Evolutionary conservation across 2,888 invertebrate genomes (phyloP).

Genomic region (Oscheius sp.): DNA sequence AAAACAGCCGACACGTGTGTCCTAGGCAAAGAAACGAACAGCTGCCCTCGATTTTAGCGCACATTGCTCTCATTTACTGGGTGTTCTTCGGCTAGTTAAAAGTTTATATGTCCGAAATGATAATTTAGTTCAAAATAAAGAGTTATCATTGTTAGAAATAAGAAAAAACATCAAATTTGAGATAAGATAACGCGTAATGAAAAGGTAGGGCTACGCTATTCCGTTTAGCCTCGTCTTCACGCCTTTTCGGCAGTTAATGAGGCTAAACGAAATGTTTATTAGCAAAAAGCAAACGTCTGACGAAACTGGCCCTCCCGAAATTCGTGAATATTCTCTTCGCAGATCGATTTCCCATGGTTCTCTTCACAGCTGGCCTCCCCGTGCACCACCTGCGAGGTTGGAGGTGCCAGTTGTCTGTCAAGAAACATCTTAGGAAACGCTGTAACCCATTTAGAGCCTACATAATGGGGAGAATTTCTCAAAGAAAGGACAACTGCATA

Average conservation of each 20-base stretch:
- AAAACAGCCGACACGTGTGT: background rate
- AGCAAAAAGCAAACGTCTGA: conserved; percentile 2
- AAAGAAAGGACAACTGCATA: background rate
- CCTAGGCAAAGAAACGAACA: conserved; percentile 14
- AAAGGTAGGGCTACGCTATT: no score
- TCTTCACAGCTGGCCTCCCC: conserved; percentile 12
- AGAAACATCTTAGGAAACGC: background rate
- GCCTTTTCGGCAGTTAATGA: background rate
- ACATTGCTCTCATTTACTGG: conserved; percentile 17
- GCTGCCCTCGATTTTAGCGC: conserved; percentile 23
- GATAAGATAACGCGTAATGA: no score
- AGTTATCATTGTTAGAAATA: background rate
- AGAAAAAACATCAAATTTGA: background rate
- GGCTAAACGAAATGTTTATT: background rate
- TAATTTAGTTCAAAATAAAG: background rate
- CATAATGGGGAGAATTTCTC: background rate
- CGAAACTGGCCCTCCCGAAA: background rate
- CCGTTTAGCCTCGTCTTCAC: no score
- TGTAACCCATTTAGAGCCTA: conserved; percentile 7
- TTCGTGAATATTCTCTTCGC: background rate
- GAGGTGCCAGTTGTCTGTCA: conserved; percentile 26
- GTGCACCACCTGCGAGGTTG: conserved; percentile 22
- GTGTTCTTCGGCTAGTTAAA: conserved; percentile 10
- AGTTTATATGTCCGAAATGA: background rate
- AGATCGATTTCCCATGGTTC: conserved; percentile 13